Evolutionary conservation across 37 sponge, comb jelly and placozoan species (phyloP), one percentile per base, ranked within the genome.

Genomic region (Ianthella basta): DNA sequence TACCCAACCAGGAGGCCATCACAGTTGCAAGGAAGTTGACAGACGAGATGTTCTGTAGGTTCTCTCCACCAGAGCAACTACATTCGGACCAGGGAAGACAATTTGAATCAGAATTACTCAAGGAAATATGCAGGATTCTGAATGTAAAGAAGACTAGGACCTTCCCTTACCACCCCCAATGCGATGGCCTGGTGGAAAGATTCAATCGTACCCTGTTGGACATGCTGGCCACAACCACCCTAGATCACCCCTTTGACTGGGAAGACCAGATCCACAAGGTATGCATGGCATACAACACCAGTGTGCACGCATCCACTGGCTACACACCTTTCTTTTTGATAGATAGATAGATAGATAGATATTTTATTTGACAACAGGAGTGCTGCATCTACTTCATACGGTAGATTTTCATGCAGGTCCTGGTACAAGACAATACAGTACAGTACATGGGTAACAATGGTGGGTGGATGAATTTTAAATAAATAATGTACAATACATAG

Each of bases 101-200:
- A 70, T 89, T 89, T 72, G 89, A 89, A 68, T 84, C 84, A 14
- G 37, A 80, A 29, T 18, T 89, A n/a, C 5, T 89, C 12, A 39
- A 69, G 23, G 89, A 89, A 38, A 61, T 89, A 15, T 89, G 89
- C 59, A 56, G 56, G 19, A 20, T 85, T 19, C 55, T 89, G 6
- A 13, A 69, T 15, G 83, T 89, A 36, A 20, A 57, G 61, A 89
- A 89, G 77, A 59, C 81, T 12, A 18, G 90, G 25, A 89, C 86
- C 24, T 73, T 86, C 20, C 81, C 91, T 1, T 85, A 85, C 54
- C 91, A 91, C 72, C 87, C 87, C 8, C 83, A 87, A 53, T 63
- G 88, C 53, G 88, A 88, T 74, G 92, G 88, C 10, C 50, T 91
- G 44, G 86, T 91, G 29, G 92, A 91, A 55, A 8, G 88, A 1